Conservation (phyloP, 2,797 vertebrate species). For the Vireo griseus region DNA sequence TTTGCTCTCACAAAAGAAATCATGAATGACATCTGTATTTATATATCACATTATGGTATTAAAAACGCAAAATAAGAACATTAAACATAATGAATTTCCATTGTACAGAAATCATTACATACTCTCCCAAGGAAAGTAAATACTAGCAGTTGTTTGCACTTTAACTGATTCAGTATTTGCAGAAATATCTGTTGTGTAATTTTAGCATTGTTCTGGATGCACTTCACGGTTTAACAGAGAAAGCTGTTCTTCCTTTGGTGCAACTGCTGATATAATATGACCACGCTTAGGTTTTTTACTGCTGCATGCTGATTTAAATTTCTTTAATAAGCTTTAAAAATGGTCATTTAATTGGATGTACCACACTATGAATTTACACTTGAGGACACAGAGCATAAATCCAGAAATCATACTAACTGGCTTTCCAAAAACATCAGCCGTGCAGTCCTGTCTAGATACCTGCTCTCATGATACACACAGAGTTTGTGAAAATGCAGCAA, state of each 20-base stretch:
- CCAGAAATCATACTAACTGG: background rate
- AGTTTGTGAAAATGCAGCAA: background rate
- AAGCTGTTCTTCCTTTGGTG: background rate
- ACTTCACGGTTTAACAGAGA: background rate
- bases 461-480: background rate
- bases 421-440: background rate
- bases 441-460: background rate
- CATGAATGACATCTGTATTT: background rate
- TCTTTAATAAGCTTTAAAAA: background rate
- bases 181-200: background rate
- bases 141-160: background rate
- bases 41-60: background rate
- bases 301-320: background rate
- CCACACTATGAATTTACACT: background rate
- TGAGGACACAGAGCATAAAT: background rate
- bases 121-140: background rate
- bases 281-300: background rate
- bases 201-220: background rate
- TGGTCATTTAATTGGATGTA: background rate
- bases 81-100: background rate
- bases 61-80: conserved; percentile 1
- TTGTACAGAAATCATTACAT: background rate
- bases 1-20: background rate
- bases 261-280: background rate
- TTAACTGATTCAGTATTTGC: background rate